Evolutionary conservation across 1,140 invertebrate species (phyloP).

Genomic region (Cotesia vestalis): DNA sequence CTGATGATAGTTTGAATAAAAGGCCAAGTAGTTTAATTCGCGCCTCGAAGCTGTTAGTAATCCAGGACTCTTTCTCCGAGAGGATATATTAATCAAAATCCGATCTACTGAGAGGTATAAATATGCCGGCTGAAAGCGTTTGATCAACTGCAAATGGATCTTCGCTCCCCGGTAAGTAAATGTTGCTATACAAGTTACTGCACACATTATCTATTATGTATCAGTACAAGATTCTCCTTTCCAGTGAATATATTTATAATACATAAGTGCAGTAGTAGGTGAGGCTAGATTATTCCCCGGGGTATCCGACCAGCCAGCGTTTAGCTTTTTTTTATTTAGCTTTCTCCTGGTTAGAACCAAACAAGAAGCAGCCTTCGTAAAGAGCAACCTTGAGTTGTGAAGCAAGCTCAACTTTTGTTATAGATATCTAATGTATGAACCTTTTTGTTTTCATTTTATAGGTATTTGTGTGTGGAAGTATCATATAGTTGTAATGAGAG

Average conservation of each 20-base stretch:
- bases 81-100: constrained; percentile 24
- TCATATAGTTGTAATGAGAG: neutral
- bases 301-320: neutral
- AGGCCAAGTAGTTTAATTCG: constrained; percentile 15
- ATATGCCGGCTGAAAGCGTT: constrained; percentile 4
- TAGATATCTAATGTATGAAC: no score
- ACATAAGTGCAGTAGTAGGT: neutral
- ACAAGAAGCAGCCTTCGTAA: no score
- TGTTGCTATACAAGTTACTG: no score
- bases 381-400: constrained; percentile 1
- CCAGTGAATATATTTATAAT: neutral
- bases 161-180: neutral
- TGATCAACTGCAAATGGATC: constrained; percentile 13
- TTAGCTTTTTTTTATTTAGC: neutral
- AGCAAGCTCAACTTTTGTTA: neutral
- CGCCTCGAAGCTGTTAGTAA: constrained; percentile 21
- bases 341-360: neutral
- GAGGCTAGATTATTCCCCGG: constrained; percentile 16
- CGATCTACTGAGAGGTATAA: constrained; percentile 3
- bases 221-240: neutral
- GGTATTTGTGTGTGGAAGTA: no score
- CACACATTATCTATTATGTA: constrained; percentile 14
- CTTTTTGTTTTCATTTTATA: no score
- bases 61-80: no score
- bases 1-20: no score